phyloP scores from a whole-genome alignment of 2,113 vertebrate species.

The Entosphenus tridentatus region DNA sequence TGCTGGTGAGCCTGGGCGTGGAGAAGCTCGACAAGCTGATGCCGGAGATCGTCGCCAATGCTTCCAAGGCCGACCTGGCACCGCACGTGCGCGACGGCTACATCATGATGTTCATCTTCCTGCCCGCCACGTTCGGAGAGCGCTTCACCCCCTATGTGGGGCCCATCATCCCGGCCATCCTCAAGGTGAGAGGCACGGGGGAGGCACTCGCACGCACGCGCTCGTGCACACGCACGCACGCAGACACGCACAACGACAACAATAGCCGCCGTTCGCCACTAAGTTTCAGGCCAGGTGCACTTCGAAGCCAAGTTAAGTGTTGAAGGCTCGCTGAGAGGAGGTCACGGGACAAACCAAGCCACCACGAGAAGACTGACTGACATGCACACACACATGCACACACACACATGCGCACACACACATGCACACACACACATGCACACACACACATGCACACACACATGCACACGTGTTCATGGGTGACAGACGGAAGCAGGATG shows the following conservation, averaged over 20 bases:
- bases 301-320: neutral
- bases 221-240: no score
- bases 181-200: constrained; percentile 39
- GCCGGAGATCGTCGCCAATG: constrained; percentile 90
- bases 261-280: neutral
- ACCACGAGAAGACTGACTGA: no score
- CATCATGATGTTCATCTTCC: constrained; percentile 99
- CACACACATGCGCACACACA: no score
- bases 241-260: no score
- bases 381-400: no score
- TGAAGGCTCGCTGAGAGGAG: no score
- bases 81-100: constrained; percentile 95
- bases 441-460: no score
- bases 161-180: constrained; percentile 90
- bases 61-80: constrained; percentile 84
- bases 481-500: no score
- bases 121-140: constrained; percentile 89
- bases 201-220: no score
- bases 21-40: constrained; percentile 95
- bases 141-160: constrained; percentile 87
- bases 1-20: constrained; percentile 85
- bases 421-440: no score
- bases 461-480: no score
- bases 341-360: no score
- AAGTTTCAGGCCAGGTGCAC: neutral